These are phyloP conservation scores for Hydrozoanthus tunicans DNA, from an alignment of 64 coral and sea anemone genomes.

Conservation along the genomic window DNA sequence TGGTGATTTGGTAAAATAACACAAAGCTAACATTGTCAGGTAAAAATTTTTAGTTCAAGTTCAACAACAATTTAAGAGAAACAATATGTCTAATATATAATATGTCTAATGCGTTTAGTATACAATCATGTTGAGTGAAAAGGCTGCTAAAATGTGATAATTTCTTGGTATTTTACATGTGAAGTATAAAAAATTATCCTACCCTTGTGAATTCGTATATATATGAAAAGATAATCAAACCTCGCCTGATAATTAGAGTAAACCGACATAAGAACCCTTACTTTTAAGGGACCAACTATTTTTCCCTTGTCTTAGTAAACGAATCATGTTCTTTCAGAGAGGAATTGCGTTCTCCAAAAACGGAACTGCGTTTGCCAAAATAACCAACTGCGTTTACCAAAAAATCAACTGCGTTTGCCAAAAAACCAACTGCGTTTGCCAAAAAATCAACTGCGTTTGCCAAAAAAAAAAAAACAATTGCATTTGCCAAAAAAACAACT, in stretches of 20 bases:
- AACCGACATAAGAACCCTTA: not conserved
- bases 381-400: constrained; percentile 35
- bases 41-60: no score
- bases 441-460: not conserved
- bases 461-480: no score
- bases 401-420: constrained; percentile 43
- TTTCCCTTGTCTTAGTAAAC: constrained; percentile 33
- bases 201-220: not conserved
- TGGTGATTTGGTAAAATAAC: no score
- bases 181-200: no score
- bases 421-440: constrained; percentile 51
- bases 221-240: constrained; percentile 25
- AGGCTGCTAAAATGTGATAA: no score
- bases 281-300: not conserved
- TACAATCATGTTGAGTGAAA: no score
- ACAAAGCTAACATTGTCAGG: no score
- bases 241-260: not conserved
- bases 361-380: constrained; percentile 41
- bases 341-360: constrained; percentile 15
- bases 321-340: constrained; percentile 20
- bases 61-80: no score
- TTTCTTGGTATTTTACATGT: no score
- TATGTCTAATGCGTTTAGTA: no score
- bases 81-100: no score
- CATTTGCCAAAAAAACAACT: no score